Conservation (phyloP, 2,797 vertebrate species). For the Alcedo quadribrachys region DNA sequence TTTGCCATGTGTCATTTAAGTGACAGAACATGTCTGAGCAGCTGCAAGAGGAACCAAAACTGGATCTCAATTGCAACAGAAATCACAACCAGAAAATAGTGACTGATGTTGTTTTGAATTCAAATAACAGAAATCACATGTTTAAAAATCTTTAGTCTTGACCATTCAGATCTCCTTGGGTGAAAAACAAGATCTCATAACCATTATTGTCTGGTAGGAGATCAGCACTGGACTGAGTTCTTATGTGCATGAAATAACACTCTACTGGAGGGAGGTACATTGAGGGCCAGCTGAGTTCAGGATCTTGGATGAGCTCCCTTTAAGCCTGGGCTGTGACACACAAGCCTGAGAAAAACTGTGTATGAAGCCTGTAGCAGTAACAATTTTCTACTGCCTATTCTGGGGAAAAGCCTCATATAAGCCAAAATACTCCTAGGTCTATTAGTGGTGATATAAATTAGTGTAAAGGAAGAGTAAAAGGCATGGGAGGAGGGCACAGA, state of each 20-base stretch:
- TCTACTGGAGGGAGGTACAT: rapidly evolving
- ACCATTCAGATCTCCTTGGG: neutral
- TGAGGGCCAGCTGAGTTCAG: neutral
- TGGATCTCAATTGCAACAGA: neutral
- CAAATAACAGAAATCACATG: neutral
- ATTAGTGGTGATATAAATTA: neutral
- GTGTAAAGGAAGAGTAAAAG: neutral
- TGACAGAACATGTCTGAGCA: neutral
- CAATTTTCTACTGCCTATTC: neutral
- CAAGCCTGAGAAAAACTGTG: neutral
- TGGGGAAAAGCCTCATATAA: neutral
- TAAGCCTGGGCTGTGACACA: neutral
- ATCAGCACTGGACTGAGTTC: neutral
- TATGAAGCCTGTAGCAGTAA: neutral
- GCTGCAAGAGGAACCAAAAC: constrained; percentile 29
- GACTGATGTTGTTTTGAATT: neutral
- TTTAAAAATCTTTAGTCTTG: neutral
- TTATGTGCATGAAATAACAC: neutral
- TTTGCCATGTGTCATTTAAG: neutral
- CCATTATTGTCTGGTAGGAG: neutral
- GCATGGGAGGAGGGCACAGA: neutral
- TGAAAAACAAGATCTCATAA: neutral
- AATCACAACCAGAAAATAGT: neutral
- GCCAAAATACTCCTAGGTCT: neutral
- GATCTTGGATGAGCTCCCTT: neutral